Base-by-base conservation (phyloP, 2,888 invertebrate genomes). In the Leptinotarsa rubiginosa region DNA sequence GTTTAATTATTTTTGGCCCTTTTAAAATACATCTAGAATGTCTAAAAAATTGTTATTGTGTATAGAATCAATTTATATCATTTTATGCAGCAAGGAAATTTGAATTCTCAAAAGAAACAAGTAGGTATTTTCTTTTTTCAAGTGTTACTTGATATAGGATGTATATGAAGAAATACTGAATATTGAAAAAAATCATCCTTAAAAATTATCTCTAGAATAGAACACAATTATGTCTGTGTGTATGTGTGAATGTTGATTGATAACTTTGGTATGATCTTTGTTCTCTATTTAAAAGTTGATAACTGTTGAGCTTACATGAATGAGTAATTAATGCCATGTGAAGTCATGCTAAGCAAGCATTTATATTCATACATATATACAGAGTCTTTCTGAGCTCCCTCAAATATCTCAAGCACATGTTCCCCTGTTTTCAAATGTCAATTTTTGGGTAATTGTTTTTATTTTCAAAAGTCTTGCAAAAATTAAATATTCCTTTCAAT, bases 11-110 rank as follows among this genome's bases (percentile, higher is more conserved):
- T 41, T 15, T 15, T 16, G 50, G 5, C n/a, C 4, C 16, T 50
- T 13, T 16, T 50, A 1, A n/a, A 50, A 50, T 50, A 16, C 16
- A 20, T 3, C 20, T 22, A 12, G 20, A 56, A 56, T 56, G 16
- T 56, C 0, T 56, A 15, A 22, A 62, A 62, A 31, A 62, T 41
- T 16, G 5, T 25, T 16, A 41, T 5, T 41, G n/a, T 41, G 41
- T 31, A n/a, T 2, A 62, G 62, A 62, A 41, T 62, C 62, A 62
- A 25, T 31, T 62, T 62, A 41, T 62, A n/a, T 62, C 62, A 25
- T 62, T 62, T 41, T 62, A 62, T 62, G 62, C 62, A 62, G 62
- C 62, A 62, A 62, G 62, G 62, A 62, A 62, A 41, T 62, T 62
- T n/a, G 62, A 62, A 62, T 62, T 25, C 62, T n/a, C 62, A 62